phyloP scores from a whole-genome alignment of 2,888 invertebrate genomes.

The Mythimna ferrago region DNA sequence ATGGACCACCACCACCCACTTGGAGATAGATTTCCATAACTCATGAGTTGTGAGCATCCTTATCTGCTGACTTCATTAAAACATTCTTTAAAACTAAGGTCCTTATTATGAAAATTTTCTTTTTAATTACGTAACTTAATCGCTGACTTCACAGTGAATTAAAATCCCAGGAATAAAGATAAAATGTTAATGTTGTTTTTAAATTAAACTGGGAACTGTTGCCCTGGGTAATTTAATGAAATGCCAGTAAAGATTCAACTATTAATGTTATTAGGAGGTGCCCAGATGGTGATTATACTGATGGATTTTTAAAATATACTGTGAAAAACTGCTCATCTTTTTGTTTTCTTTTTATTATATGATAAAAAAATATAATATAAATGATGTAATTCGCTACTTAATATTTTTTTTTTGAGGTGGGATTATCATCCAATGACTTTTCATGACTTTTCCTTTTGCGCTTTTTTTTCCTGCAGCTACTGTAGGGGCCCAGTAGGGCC shows the following conservation, averaged over 20 bases:
- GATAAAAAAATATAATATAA: too few relatives aligned
- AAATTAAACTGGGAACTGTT: constrained; percentile 54
- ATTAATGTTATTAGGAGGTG: constrained; percentile 15
- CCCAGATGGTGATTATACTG: neutral
- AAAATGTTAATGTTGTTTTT: constrained; percentile 63
- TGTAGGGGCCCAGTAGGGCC: too few relatives aligned
- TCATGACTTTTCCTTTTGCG: too few relatives aligned
- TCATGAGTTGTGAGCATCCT: neutral
- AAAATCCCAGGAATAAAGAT: constrained; percentile 58
- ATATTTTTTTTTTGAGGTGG: too few relatives aligned
- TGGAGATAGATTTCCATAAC: constrained; percentile 32
- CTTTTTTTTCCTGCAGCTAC: too few relatives aligned
- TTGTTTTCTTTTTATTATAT: too few relatives aligned
- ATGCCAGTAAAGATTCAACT: constrained; percentile 40
- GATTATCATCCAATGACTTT: too few relatives aligned
- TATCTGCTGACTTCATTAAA: constrained; percentile 6
- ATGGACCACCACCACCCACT: constrained; percentile 34
- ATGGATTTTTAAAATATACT: neutral
- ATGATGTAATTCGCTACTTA: too few relatives aligned
- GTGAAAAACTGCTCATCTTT: neutral
- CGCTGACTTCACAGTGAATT: constrained; percentile 45
- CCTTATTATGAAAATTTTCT: constrained; percentile 35
- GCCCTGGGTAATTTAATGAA: constrained; percentile 44
- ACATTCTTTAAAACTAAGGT: constrained; percentile 24
- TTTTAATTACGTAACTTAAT: constrained; percentile 56